phyloP scores from a whole-genome alignment of 2,888 invertebrate species.

The Aphidoletes aphidimyza region DNA sequence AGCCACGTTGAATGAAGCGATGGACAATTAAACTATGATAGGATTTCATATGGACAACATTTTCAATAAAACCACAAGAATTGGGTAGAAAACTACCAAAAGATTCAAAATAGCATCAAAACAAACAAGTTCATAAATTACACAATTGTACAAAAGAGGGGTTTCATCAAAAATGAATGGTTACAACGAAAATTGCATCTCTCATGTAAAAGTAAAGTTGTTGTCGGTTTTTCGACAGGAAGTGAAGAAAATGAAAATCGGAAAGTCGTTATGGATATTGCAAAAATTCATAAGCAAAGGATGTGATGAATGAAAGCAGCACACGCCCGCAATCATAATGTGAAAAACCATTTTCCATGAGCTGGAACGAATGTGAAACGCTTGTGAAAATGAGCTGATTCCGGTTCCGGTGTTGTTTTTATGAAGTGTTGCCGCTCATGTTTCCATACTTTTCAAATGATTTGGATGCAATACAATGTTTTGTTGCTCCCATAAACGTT shows the following conservation, averaged over 20 bases:
- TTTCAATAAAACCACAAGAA: not conserved
- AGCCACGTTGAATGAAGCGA: no score
- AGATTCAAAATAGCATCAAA: not conserved
- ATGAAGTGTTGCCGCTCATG: conserved; percentile 39
- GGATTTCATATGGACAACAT: no score
- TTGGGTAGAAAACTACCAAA: not conserved
- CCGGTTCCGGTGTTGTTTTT: conserved; percentile 44
- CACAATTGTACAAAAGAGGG: not conserved
- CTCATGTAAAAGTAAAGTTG: not conserved
- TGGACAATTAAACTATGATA: no score
- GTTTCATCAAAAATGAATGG: not conserved
- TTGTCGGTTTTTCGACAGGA: not conserved
- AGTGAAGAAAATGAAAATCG: conserved; percentile 34
- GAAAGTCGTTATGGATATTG: conserved; percentile 47
- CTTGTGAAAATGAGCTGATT: conserved; percentile 49
- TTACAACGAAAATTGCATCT: not conserved
- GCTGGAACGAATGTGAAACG: not conserved
- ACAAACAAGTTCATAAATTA: not conserved
- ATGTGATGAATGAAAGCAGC: not conserved
- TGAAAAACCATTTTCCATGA: conserved; percentile 15
- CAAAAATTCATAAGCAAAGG: conserved; percentile 25
- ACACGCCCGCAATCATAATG: conserved; percentile 41
- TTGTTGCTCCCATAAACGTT: not conserved
- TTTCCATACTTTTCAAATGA: not conserved
- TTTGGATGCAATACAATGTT: not conserved